phyloP scores from a whole-genome alignment of 2,888 invertebrate genomes.

The Loripinus fragilis region DNA sequence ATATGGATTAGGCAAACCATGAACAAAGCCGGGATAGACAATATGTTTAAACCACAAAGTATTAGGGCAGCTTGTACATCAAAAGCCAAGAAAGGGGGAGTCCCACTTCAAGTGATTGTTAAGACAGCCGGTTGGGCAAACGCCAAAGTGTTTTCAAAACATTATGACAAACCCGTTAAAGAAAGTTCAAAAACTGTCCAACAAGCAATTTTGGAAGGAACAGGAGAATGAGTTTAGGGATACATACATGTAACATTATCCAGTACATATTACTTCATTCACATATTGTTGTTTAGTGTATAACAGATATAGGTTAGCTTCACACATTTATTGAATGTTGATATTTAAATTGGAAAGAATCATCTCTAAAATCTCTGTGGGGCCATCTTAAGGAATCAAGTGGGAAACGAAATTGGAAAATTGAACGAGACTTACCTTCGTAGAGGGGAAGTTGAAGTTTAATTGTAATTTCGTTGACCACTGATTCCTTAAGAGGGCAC shows the following conservation, averaged over 20 bases:
- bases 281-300: background rate
- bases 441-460: conserved; percentile 19
- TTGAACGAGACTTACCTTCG: conserved; percentile 17
- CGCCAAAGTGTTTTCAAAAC: background rate
- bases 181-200: background rate
- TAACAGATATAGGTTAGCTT: background rate
- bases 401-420: conserved; percentile 11
- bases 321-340: background rate
- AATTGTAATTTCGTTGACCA: conserved; percentile 17
- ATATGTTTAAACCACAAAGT: conserved; percentile 17
- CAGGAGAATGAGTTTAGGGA: background rate
- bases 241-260: no score
- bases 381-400: conserved; percentile 9
- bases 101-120: conserved; percentile 2
- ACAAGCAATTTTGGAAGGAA: background rate
- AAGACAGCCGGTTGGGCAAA: conserved; percentile 20
- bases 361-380: conserved; percentile 14
- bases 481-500: conserved; percentile 13
- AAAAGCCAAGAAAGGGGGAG: conserved; percentile 10
- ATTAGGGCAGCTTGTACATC: conserved; percentile 13
- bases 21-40: conserved; percentile 1
- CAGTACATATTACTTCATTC: background rate
- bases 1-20: conserved; percentile 14
- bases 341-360: background rate
- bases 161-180: conserved; percentile 4